Evolutionary conservation across 64 coral and sea anemone species (phyloP).

Genomic region (Actinia tenebrosa): DNA sequence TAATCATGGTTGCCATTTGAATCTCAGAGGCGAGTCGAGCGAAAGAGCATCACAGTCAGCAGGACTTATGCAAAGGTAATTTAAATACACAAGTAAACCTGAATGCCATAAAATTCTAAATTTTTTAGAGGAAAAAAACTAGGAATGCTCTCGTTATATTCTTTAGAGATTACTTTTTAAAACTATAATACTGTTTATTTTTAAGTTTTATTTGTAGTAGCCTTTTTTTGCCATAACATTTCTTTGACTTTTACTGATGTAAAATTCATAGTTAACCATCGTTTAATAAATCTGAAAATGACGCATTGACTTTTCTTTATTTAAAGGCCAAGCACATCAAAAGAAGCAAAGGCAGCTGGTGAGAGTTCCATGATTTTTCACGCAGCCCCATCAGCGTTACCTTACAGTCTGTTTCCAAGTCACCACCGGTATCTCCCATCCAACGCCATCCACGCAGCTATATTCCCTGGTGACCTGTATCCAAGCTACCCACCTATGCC

Average conservation of each 20-base stretch:
- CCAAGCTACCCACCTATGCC: conserved; percentile 15
- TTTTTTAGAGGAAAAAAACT: not conserved
- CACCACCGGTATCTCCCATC: not conserved
- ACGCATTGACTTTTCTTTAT: not conserved
- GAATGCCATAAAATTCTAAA: not conserved
- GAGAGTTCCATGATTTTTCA: conserved; percentile 10
- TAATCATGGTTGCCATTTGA: not conserved
- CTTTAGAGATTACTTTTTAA: too few relatives aligned
- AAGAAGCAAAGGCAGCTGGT: not conserved
- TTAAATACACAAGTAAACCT: not conserved
- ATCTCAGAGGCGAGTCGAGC: not conserved
- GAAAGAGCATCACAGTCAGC: not conserved
- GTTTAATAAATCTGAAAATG: not conserved
- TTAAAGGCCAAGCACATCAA: conserved; percentile 13
- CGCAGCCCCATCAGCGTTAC: not conserved
- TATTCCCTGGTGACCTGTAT: conserved; percentile 2
- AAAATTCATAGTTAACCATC: too few relatives aligned
- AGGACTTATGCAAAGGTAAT: not conserved
- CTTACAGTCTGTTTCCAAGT: conserved; percentile 18
- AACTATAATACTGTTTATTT: too few relatives aligned
- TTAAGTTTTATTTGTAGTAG: too few relatives aligned
- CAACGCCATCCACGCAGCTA: not conserved
- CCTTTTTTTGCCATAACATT: too few relatives aligned
- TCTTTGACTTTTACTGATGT: too few relatives aligned
- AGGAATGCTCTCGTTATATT: too few relatives aligned